A percentile compares a stretch with the other conserved stretches of the same genome.
Evolutionary conservation across 2,113 vertebrate species (phyloP).

Genomic region (Geococcyx californianus): DNA sequence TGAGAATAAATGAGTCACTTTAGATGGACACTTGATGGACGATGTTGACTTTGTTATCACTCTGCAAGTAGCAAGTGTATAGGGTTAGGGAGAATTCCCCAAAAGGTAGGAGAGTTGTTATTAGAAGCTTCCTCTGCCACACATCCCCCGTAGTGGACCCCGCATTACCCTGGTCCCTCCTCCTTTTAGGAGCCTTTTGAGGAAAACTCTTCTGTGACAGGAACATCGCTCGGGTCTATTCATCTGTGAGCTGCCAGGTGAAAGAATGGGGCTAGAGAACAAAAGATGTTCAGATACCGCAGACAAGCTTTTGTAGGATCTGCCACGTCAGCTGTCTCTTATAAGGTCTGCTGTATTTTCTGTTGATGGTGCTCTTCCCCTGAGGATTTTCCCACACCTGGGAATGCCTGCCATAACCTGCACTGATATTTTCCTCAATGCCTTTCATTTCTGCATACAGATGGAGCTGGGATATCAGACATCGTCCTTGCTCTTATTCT

Average conservation of each 20-base stretch:
- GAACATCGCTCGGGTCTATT: conserved; percentile 50
- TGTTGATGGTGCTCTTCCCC: conserved; percentile 55
- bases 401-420: conserved; percentile 44
- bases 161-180: not conserved
- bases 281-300: conserved; percentile 48
- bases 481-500: conserved; percentile 48
- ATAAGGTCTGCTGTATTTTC: conserved; percentile 56
- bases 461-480: conserved; percentile 49
- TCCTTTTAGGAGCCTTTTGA: conserved; percentile 60
- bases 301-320: conserved; percentile 63
- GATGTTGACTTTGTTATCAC: conserved; percentile 44
- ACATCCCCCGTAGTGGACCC: not conserved
- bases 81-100: conserved; percentile 40
- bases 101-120: not conserved
- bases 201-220: conserved; percentile 49
- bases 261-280: conserved; percentile 64
- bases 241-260: conserved; percentile 64
- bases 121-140: not conserved
- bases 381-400: conserved; percentile 52
- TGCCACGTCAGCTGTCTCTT: conserved; percentile 65
- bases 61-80: not conserved
- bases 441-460: conserved; percentile 57
- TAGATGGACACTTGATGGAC: conserved; percentile 47
- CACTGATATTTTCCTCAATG: conserved; percentile 47
- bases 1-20: conserved; percentile 49